Evolutionary conservation across 2,888 invertebrate species (phyloP), one percentile per base, ranked within the genome.

Genomic region (Priocnemis perturbator): DNA sequence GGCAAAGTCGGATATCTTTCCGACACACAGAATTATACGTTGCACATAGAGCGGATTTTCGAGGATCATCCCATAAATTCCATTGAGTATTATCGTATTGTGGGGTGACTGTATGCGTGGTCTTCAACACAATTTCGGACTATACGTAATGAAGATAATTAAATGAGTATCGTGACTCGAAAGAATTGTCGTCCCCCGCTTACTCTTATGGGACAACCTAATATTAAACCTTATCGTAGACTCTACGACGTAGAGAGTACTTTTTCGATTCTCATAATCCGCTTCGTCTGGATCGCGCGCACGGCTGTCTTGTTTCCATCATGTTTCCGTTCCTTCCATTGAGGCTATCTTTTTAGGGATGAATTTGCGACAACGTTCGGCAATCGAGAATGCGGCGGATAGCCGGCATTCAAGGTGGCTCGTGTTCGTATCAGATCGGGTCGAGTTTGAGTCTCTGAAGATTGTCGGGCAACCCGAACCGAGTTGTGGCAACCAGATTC

Each of bases 111-210:
- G 44, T 60, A 20, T 57, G 17, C 58, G 55, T 71, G 66, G 64
- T 71, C 58, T 48, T 60, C 64, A 66, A 52, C 63, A 64, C 52
- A 64, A 53, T 53, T 69, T 26, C 60, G 19, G 17, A 57, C 37
- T 56, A 63, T 65, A 21, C 60, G 69, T 73, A 61, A 66, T 66
- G 60, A 60, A 66, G 66, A 69, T 73, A 64, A 67, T 60, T 61
- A 73, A 69, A 65, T 59, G 62, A 72, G 61, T 72, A 56, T 52
- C 52, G 17, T 66, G 60, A 53, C 53, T 64, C 37, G 56, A 68
- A 19, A 52, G n/a, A 55, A 64, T 60, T 47, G 26, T 21, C 58
- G 11, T 44, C 20, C 44, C 7, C 21, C 56, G 19, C 56, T 55
- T 55, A 26, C 7, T 9, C 4, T 37, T 37, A 37, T 26, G n/a